Evolutionary conservation across 2,888 invertebrate genomes (phyloP), one percentile per base, ranked within the genome.

Genomic region (Tholera decimalis): DNA sequence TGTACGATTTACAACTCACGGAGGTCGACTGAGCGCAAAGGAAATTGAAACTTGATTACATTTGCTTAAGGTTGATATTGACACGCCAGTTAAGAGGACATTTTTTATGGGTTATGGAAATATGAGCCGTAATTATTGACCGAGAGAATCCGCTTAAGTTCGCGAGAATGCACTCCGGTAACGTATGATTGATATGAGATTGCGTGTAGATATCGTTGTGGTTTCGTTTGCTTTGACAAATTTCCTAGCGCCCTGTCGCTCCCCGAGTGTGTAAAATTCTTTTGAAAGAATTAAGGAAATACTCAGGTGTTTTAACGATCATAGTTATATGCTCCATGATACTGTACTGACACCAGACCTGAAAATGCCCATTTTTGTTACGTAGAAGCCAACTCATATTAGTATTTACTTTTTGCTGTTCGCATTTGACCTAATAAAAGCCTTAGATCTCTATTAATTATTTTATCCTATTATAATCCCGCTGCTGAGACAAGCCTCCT

Each of bases 71-170:
- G 43, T 37, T n/a, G 0, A 50, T 4, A 33, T 68, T 59, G 13
- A 13, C n/a, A 15, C 18, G n/a, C 2, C 6, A 3, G 6, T 18
- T 22, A 18, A 35, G 15, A 20, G 7, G 8, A 28, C 9, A 13
- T 46, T 37, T 22, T 59, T 30, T 50, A n/a, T 44, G 13, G 20
- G 9, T 11, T 39, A 69, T 44, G 33, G 18, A 46, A 60, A 69
- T 60, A 51, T 44, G 33, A 39, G 33, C 7, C 30, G 20, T 51
- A 39, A 47, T 61, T 61, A 61, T 28, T 67, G 69, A 61, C 61
- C 46, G 61, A 61, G 20, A 51, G 50, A 28, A 67, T 47, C n/a
- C n/a, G 13, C 13, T 61, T 61, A 51, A 24, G 33, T 46, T 26
- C 33, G 39, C 59, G 9, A 69, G 22, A 47, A 39, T 39, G 44